These are phyloP conservation scores for Semaprochilodus insignis DNA, from an alignment of 2,797 vertebrate genomes.

Conservation along the genomic window DNA sequence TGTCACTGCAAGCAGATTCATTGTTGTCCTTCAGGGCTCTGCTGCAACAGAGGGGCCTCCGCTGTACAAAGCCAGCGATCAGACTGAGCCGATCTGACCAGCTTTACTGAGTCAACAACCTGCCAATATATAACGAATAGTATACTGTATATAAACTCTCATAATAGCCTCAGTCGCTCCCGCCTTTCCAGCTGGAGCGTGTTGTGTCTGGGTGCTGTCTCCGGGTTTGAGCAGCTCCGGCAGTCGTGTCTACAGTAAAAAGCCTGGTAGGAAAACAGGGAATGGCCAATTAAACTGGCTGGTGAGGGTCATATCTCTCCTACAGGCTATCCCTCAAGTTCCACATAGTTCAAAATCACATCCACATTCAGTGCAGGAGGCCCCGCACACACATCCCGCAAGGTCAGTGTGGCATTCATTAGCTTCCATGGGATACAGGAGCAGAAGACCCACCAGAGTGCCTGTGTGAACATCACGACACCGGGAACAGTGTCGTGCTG, in stretches of 20 bases:
- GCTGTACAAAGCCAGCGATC: not conserved
- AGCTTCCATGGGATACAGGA: too few relatives aligned
- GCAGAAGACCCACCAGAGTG: too few relatives aligned
- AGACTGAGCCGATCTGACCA: not conserved
- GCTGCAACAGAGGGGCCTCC: not conserved
- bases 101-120: constrained; percentile 2
- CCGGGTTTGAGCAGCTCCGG: not conserved
- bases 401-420: too few relatives aligned
- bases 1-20: not conserved
- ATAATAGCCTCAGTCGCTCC: not conserved
- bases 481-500: too few relatives aligned
- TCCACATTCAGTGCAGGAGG: too few relatives aligned
- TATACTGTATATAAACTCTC: not conserved
- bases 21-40: not conserved
- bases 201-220: not conserved
- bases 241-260: not conserved
- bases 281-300: not conserved
- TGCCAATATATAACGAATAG: not conserved
- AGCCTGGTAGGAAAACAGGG: not conserved
- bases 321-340: too few relatives aligned
- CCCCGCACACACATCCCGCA: too few relatives aligned
- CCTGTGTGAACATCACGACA: too few relatives aligned
- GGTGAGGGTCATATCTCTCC: not conserved
- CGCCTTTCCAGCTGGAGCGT: not conserved
- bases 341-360: too few relatives aligned